These are phyloP conservation scores for Tinea pellionella DNA, from an alignment of 2,888 invertebrate genomes.

Conservation along the genomic window DNA sequence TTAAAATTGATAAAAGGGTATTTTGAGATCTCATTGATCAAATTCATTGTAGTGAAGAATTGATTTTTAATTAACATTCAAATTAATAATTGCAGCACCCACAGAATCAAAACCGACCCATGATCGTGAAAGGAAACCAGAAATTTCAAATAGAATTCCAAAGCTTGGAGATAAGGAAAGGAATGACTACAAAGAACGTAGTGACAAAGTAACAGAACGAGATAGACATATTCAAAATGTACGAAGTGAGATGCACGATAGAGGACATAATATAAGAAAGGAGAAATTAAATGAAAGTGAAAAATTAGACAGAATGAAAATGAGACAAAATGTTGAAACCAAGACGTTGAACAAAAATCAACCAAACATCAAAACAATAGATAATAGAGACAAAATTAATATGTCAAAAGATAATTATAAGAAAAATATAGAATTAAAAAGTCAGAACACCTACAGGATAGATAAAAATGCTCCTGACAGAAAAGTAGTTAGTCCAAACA, in stretches of 20 bases:
- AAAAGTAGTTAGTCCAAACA: conserved; percentile 30
- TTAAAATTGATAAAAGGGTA: too few relatives aligned
- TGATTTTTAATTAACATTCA: not conserved
- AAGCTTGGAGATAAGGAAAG: conserved; percentile 19
- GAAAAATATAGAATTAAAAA: conserved; percentile 56
- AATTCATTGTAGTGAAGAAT: too few relatives aligned
- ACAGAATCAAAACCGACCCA: conserved; percentile 36
- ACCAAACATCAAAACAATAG: conserved; percentile 25
- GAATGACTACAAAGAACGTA: conserved; percentile 23
- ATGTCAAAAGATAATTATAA: conserved; percentile 29
- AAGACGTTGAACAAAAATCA: not conserved
- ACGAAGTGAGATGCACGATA: conserved; percentile 31
- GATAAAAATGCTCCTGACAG: conserved; percentile 53
- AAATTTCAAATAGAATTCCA: conserved; percentile 19
- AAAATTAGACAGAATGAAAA: conserved; percentile 48
- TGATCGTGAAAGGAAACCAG: conserved; percentile 37
- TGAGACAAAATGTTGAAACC: conserved; percentile 37
- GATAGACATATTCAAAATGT: conserved; percentile 27
- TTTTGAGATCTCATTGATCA: too few relatives aligned
- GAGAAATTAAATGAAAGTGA: conserved; percentile 23
- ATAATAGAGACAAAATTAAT: conserved; percentile 32
- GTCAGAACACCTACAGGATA: conserved; percentile 62
- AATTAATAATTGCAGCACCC: not conserved
- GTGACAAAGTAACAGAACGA: conserved; percentile 14
- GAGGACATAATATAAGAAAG: not conserved